Percentiles rank a stretch among this genome's conserved stretches.
Conservation (phyloP, 2,797 vertebrate genomes). For the Borostomias antarcticus region DNA sequence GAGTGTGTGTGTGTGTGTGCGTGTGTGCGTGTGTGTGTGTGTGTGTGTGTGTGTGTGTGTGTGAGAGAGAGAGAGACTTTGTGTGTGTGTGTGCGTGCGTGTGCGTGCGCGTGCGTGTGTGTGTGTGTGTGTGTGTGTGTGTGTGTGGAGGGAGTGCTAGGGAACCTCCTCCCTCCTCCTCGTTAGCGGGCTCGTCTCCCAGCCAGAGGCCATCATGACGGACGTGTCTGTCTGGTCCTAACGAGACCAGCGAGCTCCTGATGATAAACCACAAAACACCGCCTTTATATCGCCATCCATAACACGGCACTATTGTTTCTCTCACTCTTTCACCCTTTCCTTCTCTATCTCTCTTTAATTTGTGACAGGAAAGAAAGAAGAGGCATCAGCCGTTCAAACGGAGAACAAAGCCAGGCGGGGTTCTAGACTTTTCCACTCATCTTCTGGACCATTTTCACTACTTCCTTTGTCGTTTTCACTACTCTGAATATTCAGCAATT, state of each 20-base stretch:
- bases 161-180: slow-evolving; percentile 55
- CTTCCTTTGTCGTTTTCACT: no score
- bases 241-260: slow-evolving; percentile 48
- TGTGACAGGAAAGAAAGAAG: no score
- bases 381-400: no score
- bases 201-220: slow-evolving; percentile 55
- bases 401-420: no score
- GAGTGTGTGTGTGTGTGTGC: not conserved
- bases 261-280: slow-evolving; percentile 62
- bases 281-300: slow-evolving; percentile 46
- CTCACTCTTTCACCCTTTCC: not conserved
- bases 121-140: slow-evolving; percentile 14
- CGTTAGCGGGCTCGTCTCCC: slow-evolving; percentile 42
- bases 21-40: no score
- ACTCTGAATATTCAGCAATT: no score
- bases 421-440: no score
- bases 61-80: slow-evolving; percentile 3
- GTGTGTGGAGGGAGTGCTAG: slow-evolving; percentile 39
- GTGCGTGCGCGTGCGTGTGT: not conserved
- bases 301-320: slow-evolving; percentile 19
- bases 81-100: not conserved
- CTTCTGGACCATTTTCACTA: no score
- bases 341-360: not conserved
- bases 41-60: slow-evolving; percentile 7
- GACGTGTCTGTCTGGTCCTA: slow-evolving; percentile 47